Base-by-base conservation (phyloP, 2,113 vertebrate species). In the Maccullochella peelii region DNA sequence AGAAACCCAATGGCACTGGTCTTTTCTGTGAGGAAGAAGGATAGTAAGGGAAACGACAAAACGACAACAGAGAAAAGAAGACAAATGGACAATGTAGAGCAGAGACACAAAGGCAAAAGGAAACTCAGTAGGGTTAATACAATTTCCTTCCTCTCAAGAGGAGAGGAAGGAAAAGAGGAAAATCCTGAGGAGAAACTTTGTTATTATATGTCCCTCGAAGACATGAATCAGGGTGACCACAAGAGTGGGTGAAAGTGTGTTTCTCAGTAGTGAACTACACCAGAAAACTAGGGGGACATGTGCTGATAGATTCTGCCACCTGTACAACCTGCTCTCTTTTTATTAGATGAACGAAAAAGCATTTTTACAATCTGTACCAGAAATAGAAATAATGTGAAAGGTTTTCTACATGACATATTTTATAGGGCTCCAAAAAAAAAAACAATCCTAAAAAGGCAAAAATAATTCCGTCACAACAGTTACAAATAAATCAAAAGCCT, bases 1-100 rank as follows among this genome's bases (percentile, higher is more conserved):
- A 86, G 84, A 89, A 85, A 88, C 79, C 84, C 90, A 83, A 21
- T 85, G 90, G 89, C 57, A 69, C 70, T 69, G 81, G 27, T 87
- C 58, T 73, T 89, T 86, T 77, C 72, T 79, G 78, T 54, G 74
- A 86, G 71, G 66, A 77, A 86, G 82, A 88, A 54, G 63, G 66
- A 87, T 79, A 25, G 78, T 8, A 36, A 71, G 67, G 47, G 63
- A 80, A 77, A 66, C 20, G 59, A 84, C 70, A 89, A 66, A 91
- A 92, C 75, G 89, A 86, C 79, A 86, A 80, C 59, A 74, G 42
- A 66, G 73, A 66, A 58, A 73, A 65, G 21, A 84, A 86, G 71
- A 92, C 44, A 88, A 91, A 91, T 71, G 38, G 79, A 67, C 70
- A 78, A 84, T 67, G 65, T 65, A 54, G 69, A 68, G 84, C 52